Evolutionary conservation across 2,888 invertebrate species (phyloP), one percentile per base, ranked within the genome.

Genomic region (Liopterus haemorrhoidalis): DNA sequence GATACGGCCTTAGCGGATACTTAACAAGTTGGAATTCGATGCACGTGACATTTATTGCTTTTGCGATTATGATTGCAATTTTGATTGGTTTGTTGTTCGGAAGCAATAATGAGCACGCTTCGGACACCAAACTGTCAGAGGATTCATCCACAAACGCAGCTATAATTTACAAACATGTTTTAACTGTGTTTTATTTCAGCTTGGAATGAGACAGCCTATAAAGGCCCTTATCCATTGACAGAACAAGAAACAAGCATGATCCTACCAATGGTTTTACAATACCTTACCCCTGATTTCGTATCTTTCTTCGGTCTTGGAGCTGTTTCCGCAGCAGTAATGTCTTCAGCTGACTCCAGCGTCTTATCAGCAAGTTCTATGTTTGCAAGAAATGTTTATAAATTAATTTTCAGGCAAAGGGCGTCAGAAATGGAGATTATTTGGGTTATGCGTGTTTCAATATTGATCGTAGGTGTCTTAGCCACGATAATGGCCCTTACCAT

Each of bases 271-370:
- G 96, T 97, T 33, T 75, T 96, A 60, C 96, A 97, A 69, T 91
- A 95, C 66, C 75, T 99, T 41, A 97, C 97, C 5, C 97, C 97
- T 0, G 83, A 87, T 65, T 88, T 89, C 67, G 91, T 99, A 18
- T 91, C 96, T 2, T 97, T 99, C 74, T 89, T 99, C 64, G 97
- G 96, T 5, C 78, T 99, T 52, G 99, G 99, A 0, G 97, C 97
- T 5, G 95, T 99, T 5, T 96, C 96, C 0, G 99, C 97, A 1
- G 97, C 97, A 14, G 97, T 99, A 53, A 99, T 99, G 97, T 96
- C 96, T 24, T 96, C 96, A 1, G 97, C 97, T 0, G 97, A 99
- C 70, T 97, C 97, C 41, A 96, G 96, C 56, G 93, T 99, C 38
- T 77, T 99, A 14, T 95, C 96, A 15, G 97, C 97, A 2, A 92